Conservation (phyloP, 2,888 invertebrate species). For the Pantelozetes paolii region DNA sequence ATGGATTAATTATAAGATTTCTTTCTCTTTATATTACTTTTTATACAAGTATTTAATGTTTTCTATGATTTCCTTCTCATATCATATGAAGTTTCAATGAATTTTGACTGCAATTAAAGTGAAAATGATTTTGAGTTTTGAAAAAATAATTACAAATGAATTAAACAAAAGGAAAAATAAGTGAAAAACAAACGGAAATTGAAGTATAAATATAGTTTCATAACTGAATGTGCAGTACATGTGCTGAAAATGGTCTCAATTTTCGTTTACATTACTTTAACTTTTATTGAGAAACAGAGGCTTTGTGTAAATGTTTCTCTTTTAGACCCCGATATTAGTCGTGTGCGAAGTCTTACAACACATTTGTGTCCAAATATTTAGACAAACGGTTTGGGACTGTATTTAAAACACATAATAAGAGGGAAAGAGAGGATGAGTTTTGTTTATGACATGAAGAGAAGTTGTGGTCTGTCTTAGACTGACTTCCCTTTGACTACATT, state of each 20-base stretch:
- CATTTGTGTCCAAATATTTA: slow-evolving; percentile 23
- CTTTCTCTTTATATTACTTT: not conserved
- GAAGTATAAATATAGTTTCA: slow-evolving; percentile 1
- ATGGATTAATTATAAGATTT: no score
- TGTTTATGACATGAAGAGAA: slow-evolving; percentile 3
- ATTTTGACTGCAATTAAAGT: not conserved
- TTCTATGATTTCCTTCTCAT: not conserved
- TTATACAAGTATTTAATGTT: not conserved
- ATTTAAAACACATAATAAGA: not conserved
- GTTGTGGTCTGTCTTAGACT: slow-evolving; percentile 26
- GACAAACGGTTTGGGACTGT: not conserved
- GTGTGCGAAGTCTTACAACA: not conserved
- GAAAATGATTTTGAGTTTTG: slow-evolving; percentile 7
- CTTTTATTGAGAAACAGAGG: slow-evolving; percentile 8
- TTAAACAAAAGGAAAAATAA: slow-evolving; percentile 28
- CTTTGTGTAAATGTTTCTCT: slow-evolving; percentile 23
- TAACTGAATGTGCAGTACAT: not conserved
- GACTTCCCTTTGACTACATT: not conserved
- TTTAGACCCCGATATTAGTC: not conserved
- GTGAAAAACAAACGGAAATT: slow-evolving; percentile 24
- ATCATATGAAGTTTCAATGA: not conserved
- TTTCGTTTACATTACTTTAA: not conserved
- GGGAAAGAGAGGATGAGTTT: slow-evolving; percentile 5
- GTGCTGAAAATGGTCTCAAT: slow-evolving; percentile 14
- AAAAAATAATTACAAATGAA: slow-evolving; percentile 27